A percentile compares a stretch with the other conserved stretches of the same genome.
Conservation (phyloP, 2,888 invertebrate genomes). For the Drosophila borealis region DNA sequence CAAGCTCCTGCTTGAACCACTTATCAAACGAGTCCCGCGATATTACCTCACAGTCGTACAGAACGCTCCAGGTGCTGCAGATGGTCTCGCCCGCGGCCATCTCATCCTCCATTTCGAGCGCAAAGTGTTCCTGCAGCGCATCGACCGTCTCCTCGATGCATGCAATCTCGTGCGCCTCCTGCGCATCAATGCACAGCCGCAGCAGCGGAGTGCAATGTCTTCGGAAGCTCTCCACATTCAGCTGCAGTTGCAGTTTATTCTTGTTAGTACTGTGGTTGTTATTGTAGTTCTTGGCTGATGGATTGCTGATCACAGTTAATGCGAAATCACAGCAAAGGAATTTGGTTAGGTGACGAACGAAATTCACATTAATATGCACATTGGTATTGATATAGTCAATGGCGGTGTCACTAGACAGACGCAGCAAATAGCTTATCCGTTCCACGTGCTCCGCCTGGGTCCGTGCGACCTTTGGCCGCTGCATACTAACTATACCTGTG, state of each 20-base stretch:
- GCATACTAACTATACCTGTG: conserved; percentile 25
- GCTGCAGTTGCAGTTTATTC: conserved; percentile 41
- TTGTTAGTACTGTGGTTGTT: conserved; percentile 25
- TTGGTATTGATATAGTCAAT: conserved; percentile 83
- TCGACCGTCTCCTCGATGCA: conserved; percentile 81
- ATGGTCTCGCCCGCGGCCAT: conserved; percentile 75
- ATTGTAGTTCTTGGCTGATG: conserved; percentile 33
- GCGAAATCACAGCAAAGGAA: conserved; percentile 83
- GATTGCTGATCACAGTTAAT: conserved; percentile 62
- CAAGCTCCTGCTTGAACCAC: conserved; percentile 72
- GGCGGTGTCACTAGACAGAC: conserved; percentile 76
- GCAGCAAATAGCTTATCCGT: conserved; percentile 77
- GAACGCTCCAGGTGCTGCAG: conserved; percentile 69
- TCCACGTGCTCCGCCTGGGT: conserved; percentile 72
- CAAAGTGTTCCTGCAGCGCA: conserved; percentile 64
- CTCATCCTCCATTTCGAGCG: conserved; percentile 61
- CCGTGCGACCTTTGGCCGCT: conserved; percentile 46
- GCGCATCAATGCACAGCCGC: conserved; percentile 78
- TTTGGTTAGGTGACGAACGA: conserved; percentile 80
- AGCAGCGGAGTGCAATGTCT: conserved; percentile 78
- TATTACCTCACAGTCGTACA: conserved; percentile 82
- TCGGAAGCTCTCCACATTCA: conserved; percentile 70
- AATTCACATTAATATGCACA: conserved; percentile 79
- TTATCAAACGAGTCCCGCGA: conserved; percentile 82
- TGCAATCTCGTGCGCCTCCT: conserved; percentile 75